Base-by-base conservation (phyloP, 2,113 vertebrate species). In the Centropus unirufus region DNA sequence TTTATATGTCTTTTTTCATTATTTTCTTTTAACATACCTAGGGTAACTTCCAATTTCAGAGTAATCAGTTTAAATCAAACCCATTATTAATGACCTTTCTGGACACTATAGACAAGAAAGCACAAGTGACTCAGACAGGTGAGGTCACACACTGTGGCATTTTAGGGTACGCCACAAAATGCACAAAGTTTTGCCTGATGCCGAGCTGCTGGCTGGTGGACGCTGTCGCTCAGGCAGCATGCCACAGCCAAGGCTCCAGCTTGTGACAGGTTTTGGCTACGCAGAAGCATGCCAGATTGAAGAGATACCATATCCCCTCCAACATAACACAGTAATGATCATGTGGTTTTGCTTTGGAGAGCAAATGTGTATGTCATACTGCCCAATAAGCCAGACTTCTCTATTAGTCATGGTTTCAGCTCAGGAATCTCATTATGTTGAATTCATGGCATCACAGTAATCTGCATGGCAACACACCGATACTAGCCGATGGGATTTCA, bases 381-480 rank as follows among this genome's bases (percentile, higher is more conserved):
- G 64, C 52, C 87, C 52, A 75, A 39, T 82, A 93, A 92, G 87
- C 74, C 78, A 62, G 74, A 92, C 94, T 94, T 92, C 58, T 39
- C 18, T 62, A 32, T 92, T 87, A 88, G 72, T 46, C 47, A 27
- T 66, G 77, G 61, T 81, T 89, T 93, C 89, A 90, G 83, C 64
- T 73, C 6, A 57, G 54, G 51, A 83, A 87, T 95, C 64, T 78
- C 61, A 58, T 89, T 40, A 87, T 64, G 39, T 18, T 82, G 90
- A 78, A 75, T 64, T 87, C 22, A 10, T 72, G 64, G 88, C 85
- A 81, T 90, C 40, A 29, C 76, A 72, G 80, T 95, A 93, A 96
- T 93, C 93, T 93, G 92, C 94, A 68, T 94, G 92, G 86, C 94
- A 96, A 90, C 92, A 93, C 40, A 64, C 9, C 61, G 88, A 32